These are phyloP conservation scores for Spongilla lacustris DNA, from an alignment of 37 sponge, comb jelly and placozoan species.

Conservation along the genomic window DNA sequence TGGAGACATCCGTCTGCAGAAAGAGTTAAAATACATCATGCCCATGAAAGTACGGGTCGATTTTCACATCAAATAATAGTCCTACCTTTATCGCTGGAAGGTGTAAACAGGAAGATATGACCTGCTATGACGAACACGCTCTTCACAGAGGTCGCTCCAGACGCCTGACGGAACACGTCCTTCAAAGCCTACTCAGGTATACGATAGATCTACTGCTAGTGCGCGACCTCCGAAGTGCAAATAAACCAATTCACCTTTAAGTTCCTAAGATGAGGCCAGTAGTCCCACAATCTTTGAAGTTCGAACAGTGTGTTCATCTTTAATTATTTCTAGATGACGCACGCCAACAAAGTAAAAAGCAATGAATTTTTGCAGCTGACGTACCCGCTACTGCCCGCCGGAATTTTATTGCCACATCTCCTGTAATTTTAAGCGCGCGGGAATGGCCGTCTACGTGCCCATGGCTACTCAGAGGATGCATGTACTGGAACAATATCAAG, in stretches of 20 bases:
- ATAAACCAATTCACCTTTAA: constrained; percentile 18
- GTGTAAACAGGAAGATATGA: not conserved
- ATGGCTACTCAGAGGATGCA: not conserved
- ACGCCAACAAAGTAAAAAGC: not conserved
- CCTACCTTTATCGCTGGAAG: not conserved
- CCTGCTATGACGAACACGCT: constrained; percentile 7
- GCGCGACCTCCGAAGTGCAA: too few species aligned
- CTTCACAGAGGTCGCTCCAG: not conserved
- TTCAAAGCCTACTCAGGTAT: not conserved
- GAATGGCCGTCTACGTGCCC: not conserved
- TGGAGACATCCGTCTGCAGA: not conserved
- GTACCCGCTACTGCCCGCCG: not conserved
- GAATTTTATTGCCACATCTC: not conserved
- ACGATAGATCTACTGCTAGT: too few species aligned
- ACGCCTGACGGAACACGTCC: not conserved
- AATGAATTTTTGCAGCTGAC: not conserved
- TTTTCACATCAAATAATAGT: too few species aligned
- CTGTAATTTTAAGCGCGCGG: not conserved
- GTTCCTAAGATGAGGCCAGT: constrained; percentile 43
- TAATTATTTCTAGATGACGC: not conserved
- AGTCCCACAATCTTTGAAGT: constrained; percentile 58
- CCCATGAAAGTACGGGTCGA: too few species aligned
- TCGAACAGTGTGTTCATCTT: constrained; percentile 36
- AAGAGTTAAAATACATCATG: too few species aligned
- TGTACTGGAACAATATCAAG: constrained; percentile 15